Percentiles rank a stretch among this genome's conserved stretches.
Conservation (phyloP, 2,888 invertebrate species). For the Macrophya annulata region DNA sequence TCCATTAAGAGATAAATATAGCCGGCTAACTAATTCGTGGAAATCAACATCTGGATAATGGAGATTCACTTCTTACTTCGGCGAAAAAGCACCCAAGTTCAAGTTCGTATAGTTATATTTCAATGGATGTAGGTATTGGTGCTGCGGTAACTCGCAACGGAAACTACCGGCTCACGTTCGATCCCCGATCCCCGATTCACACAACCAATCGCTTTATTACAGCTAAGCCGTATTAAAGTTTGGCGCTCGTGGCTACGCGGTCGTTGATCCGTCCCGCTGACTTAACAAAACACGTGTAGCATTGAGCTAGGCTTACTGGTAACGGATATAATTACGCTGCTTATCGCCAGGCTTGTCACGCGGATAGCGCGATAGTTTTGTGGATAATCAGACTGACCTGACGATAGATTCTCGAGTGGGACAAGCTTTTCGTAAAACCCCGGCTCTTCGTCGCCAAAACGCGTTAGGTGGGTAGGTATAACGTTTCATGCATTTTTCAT, state of each 20-base stretch:
- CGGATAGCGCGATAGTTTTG: conserved; percentile 39
- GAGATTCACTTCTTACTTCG: conserved; percentile 21
- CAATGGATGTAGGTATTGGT: not conserved
- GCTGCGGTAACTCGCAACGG: conserved; percentile 2
- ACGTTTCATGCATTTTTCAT: not conserved
- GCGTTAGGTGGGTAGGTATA: not conserved
- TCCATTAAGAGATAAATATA: conserved; percentile 47
- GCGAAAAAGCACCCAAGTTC: conserved; percentile 36
- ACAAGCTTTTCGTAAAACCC: not conserved
- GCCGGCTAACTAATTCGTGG: conserved; percentile 28
- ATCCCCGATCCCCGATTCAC: conserved; percentile 45
- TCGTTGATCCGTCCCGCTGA: conserved; percentile 55
- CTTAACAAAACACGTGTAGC: conserved; percentile 56
- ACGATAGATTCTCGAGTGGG: conserved; percentile 3
- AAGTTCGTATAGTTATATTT: conserved; percentile 7
- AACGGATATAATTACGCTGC: conserved; percentile 50
- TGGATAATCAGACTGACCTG: conserved; percentile 16
- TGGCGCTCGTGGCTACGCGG: conserved; percentile 46
- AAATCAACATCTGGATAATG: conserved; percentile 41
- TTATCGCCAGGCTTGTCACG: conserved; percentile 44
- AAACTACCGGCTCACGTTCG: conserved; percentile 38
- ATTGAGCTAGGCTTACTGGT: conserved; percentile 55
- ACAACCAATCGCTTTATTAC: conserved; percentile 49
- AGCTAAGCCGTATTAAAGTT: conserved; percentile 51
- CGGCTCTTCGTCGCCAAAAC: too few relatives aligned